phyloP scores from a whole-genome alignment of 2,888 invertebrate genomes.

The Temnothorax rugatulus region DNA sequence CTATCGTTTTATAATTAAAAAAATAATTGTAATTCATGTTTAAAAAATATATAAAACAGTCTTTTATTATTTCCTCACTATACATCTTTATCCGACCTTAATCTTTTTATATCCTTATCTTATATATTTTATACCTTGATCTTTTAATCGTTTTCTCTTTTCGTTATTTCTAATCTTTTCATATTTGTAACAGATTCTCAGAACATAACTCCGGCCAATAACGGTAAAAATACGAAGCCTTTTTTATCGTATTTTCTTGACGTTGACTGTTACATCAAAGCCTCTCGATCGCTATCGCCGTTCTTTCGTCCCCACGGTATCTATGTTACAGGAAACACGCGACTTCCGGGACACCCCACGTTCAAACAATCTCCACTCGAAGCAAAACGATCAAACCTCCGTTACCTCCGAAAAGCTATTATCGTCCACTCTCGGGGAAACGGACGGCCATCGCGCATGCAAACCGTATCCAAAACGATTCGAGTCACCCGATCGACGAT shows the following conservation, averaged over 20 bases:
- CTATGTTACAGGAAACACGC: constrained; percentile 33
- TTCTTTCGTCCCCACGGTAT: not conserved
- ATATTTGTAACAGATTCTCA: not conserved
- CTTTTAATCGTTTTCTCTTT: not conserved
- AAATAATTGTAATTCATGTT: not conserved
- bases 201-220: not conserved
- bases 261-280: constrained; percentile 7
- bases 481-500: not conserved
- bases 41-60: too few relatives aligned
- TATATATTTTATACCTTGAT: not conserved
- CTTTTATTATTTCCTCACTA: not conserved
- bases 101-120: not conserved
- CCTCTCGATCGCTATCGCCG: not conserved
- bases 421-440: constrained; percentile 41
- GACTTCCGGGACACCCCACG: constrained; percentile 20
- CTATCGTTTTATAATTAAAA: not conserved
- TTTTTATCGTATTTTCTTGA: not conserved
- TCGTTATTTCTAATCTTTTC: not conserved
- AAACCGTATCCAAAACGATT: constrained; percentile 35
- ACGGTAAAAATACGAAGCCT: too few relatives aligned
- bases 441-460: constrained; percentile 9
- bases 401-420: constrained; percentile 43
- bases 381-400: constrained; percentile 27
- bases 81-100: not conserved
- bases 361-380: constrained; percentile 32